Evolutionary conservation across 1,140 invertebrate species (phyloP), one percentile per base, ranked within the genome.

Genomic region (Pseudomyrmex dendroicus): DNA sequence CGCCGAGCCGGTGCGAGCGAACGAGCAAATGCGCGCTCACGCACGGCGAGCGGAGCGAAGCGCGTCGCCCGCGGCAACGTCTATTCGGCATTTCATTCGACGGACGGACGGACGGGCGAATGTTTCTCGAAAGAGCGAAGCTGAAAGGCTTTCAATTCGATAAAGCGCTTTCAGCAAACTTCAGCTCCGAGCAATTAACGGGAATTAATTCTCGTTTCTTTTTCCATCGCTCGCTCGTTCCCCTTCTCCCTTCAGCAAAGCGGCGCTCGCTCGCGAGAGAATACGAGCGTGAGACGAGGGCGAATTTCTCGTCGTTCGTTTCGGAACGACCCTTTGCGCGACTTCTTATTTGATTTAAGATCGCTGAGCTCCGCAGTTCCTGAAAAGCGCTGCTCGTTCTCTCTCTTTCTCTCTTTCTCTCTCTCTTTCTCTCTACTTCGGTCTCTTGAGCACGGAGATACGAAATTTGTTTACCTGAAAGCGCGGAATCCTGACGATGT

Each of bases 141-240:
- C 89, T 90, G 86, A 91, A 91, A 92, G 85, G 85, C 87, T 91
- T 90, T 89, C 89, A 86, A 87, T 90, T 87, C 86, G 87, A 86
- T 88, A 86, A 88, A 89, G 84, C 88, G 86, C 87, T 89, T 90
- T 89, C 87, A 90, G 91, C 86, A 88, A 91, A 92, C 91, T 92
- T 93, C 87, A 84, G 89, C 78, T 74, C 85, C 83, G 82, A 90
- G 89, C 90, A 93, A 93, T 93, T 92, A 93, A 92, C 88, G 89
- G 87, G 91, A 93, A 93, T 93, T 91, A 91, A 90, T 89, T 89
- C 85, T 82, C 89, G 88, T 87, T 89, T 91, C 86, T 89, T 91
- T 90, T 89, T 74, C 76, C 57, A 61, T 54, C 50, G 68, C 73
- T 50, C 83, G 73, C 87, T 25, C 82, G 68, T 44, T 73, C 70